Evolutionary conservation across 2,888 invertebrate species (phyloP), one percentile per base, ranked within the genome.

Genomic region (Oligia strigilis): DNA sequence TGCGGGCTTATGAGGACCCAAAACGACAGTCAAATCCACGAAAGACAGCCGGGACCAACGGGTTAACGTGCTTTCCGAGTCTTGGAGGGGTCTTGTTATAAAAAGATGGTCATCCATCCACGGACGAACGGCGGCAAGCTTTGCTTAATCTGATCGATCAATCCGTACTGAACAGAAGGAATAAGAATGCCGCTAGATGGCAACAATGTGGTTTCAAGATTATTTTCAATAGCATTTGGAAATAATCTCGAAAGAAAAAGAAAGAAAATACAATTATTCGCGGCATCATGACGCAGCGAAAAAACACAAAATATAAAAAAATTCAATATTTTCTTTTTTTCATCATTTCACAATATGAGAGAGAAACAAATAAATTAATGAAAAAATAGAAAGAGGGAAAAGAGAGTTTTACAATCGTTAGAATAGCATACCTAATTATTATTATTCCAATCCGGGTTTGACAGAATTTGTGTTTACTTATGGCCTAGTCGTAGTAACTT

Each of bases 391-490:
- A 36, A 65, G 11, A 40, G 64, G 9, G 5, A 36, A 36, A 36
- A 29, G 29, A 64, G 29, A 64, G 29, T 64, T 19, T 29, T n/a
- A 29, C 14, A 64, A 64, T 17, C 19, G 4, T 14, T 17, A 13
- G 13, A 49, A 49, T 49, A 49, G 46, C 46, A 49, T 49, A 49
- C 46, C 13, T 49, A 49, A 49, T 3, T 29, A 29, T 13, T 13
- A 13, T 49, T 0, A 49, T 13, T 49, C 46, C 13, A 49, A 49
- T 65, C 23, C 13, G 0, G 6, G 11, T 8, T 36, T 70, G 46
- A 36, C 46, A 78, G 66, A 49, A 66, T 46, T n/a, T 66, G 23
- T 58, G n/a, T 66, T 65, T 36, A 19, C 6, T 23, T 40, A 78
- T 58, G 4, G 36, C 6, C 4, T 40, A 65, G 40, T 11, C 40